Conservation (phyloP, 2,797 vertebrate genomes). For the Betta splendens region DNA sequence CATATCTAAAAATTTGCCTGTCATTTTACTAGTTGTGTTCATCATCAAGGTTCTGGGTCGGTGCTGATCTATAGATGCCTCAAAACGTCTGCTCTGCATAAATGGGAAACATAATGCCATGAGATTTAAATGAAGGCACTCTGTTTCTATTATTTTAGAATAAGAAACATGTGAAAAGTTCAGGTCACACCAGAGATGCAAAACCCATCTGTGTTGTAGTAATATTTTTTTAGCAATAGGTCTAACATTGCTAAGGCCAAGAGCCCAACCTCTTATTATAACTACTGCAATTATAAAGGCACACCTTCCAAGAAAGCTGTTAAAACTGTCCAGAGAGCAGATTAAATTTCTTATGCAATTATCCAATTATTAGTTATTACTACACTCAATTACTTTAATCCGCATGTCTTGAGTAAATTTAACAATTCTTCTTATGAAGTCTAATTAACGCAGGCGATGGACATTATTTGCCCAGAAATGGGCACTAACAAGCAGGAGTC, state of each 20-base stretch:
- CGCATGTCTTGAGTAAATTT: no score
- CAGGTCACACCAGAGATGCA: not conserved
- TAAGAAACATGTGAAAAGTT: constrained; percentile 2
- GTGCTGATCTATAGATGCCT: constrained; percentile 6
- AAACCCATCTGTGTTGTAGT: no score
- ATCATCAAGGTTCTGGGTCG: constrained; percentile 5
- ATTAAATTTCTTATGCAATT: no score
- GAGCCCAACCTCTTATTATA: no score
- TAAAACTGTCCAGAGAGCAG: no score
- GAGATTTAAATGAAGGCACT: not conserved
- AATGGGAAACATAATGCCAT: not conserved
- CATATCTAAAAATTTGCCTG: not conserved
- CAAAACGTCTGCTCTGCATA: not conserved
- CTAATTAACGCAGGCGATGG: not conserved
- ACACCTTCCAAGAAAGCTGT: no score
- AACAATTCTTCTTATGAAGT: no score
- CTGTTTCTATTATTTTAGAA: not conserved
- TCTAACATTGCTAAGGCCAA: no score
- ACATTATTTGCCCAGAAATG: constrained; percentile 14
- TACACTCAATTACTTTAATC: no score
- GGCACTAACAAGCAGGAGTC: constrained; percentile 3
- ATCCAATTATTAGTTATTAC: no score
- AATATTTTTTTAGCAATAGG: no score
- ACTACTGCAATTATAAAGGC: no score
- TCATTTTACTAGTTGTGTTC: constrained; percentile 3